Base-by-base conservation (phyloP, 2,888 invertebrate species). In the Ectemnius cavifrons region DNA sequence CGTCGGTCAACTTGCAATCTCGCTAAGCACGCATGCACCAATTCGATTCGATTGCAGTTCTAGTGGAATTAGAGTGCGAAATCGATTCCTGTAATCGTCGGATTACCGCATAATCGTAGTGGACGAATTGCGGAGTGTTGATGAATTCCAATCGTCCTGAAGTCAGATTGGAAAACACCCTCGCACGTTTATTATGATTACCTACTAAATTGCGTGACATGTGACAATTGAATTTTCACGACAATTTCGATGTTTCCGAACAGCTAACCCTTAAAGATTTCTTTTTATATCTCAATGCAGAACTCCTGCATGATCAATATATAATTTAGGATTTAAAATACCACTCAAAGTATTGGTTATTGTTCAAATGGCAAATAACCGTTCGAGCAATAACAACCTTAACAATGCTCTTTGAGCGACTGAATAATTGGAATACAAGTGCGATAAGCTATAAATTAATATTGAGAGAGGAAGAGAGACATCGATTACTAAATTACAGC, bases 101-200 rank as follows among this genome's bases (percentile, higher is more conserved):
- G 11, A 49, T 16, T 61, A 16, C 13, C 28, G 61, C 69, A 73
- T 73, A 67, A 74, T 68, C 65, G 56, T 75, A 75, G 67, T 49
- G 63, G 23, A 14, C n/a, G 20, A 0, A 11, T 8, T 28, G 20
- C 27, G 16, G 13, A 16, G 2, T 47, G 71, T 6, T 49, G 61
- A 68, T 64, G 62, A 72, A 67, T 64, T 47, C 28, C 37, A 6
- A 37, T 37, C 37, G 37, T 11, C 8, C 37, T 37, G 1, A 2
- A 23, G 23, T 23, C 23, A 2, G 2, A 23, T 23, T 23, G 23
- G 23, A 23, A 23, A 23, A 23, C 37, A 37, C 0, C 11, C 37
- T 11, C 5, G 37, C 37, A 37, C 6, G 37, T 37, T 37, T 37
- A 1, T 8, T 37, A 37, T 11, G 37, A 37, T 8, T 37, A 8